Evolutionary conservation across 2,888 invertebrate species (phyloP).

Genomic region (Melanophora roralis): DNA sequence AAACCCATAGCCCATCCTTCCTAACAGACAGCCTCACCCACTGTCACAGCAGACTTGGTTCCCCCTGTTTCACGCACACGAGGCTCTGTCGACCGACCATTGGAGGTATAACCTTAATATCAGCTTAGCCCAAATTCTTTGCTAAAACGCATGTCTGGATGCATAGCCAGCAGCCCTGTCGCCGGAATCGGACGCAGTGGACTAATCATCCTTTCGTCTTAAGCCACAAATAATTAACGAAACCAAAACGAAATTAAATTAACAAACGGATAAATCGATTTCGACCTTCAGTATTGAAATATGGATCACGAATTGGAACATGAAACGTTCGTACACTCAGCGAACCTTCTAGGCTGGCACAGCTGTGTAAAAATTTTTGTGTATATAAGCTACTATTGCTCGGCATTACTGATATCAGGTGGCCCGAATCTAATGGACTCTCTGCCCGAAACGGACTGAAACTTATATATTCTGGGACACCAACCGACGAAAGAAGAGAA

Average conservation of each 20-base stretch:
- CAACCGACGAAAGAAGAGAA: too few species aligned
- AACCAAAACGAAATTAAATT: background rate
- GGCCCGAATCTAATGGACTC: background rate
- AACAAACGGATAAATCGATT: background rate
- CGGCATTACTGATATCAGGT: background rate
- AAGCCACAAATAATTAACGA: too few species aligned
- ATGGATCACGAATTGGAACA: slow-evolving; percentile 9
- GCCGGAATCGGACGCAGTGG: too few species aligned
- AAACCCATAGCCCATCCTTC: background rate
- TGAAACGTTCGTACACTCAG: background rate
- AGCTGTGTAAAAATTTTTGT: background rate
- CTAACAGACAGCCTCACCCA: background rate
- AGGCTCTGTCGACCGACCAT: background rate
- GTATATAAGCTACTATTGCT: slow-evolving; percentile 4
- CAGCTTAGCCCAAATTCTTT: too few species aligned
- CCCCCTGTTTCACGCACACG: background rate
- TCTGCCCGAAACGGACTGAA: background rate
- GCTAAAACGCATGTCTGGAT: too few species aligned
- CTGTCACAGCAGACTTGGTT: background rate
- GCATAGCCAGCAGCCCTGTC: background rate
- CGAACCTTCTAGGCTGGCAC: background rate
- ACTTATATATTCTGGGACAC: too few species aligned
- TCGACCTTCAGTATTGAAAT: slow-evolving; percentile 4
- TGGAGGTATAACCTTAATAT: too few species aligned
- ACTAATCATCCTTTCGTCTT: too few species aligned